A percentile compares a stretch with the other conserved stretches of the same genome.
Conservation (phyloP, 1,140 invertebrate species). For the Phortica variegata region DNA sequence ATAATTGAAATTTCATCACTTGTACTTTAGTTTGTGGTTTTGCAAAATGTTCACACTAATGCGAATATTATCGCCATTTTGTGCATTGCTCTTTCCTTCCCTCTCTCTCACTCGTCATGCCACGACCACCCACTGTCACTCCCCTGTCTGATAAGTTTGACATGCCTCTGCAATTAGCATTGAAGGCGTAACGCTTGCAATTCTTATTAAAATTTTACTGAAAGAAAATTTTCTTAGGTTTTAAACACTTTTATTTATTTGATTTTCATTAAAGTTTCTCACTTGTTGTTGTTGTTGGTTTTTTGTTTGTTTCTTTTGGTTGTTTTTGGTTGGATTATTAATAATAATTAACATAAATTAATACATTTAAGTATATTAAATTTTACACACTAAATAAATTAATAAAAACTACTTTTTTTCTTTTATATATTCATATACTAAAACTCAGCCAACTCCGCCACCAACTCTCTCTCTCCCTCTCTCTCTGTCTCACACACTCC, state of each 20-base stretch:
- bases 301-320: slow-evolving; percentile 24
- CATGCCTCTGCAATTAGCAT: too few species aligned
- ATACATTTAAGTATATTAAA: slow-evolving; percentile 23
- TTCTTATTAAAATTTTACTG: slow-evolving; percentile 29
- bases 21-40: slow-evolving; percentile 54
- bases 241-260: slow-evolving; percentile 54
- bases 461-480: too few species aligned
- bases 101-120: too few species aligned
- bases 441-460: too few species aligned
- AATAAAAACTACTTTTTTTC: slow-evolving; percentile 50
- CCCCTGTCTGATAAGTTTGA: too few species aligned
- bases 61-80: slow-evolving; percentile 35
- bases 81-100: slow-evolving; percentile 16
- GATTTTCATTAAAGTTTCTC: slow-evolving; percentile 21
- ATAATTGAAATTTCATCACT: slow-evolving; percentile 54
- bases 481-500: too few species aligned
- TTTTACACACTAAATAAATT: slow-evolving; percentile 32
- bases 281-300: slow-evolving; percentile 20
- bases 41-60: slow-evolving; percentile 39
- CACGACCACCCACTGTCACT: too few species aligned
- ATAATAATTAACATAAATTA: slow-evolving; percentile 49
- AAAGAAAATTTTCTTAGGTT: slow-evolving; percentile 24
- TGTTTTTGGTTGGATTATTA: slow-evolving; percentile 36
- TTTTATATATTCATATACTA: too few species aligned
- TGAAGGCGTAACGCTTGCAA: slow-evolving; percentile 21